These are phyloP conservation scores for Megaceryle torquata DNA, from an alignment of 2,113 vertebrate species.

Conservation along the genomic window DNA sequence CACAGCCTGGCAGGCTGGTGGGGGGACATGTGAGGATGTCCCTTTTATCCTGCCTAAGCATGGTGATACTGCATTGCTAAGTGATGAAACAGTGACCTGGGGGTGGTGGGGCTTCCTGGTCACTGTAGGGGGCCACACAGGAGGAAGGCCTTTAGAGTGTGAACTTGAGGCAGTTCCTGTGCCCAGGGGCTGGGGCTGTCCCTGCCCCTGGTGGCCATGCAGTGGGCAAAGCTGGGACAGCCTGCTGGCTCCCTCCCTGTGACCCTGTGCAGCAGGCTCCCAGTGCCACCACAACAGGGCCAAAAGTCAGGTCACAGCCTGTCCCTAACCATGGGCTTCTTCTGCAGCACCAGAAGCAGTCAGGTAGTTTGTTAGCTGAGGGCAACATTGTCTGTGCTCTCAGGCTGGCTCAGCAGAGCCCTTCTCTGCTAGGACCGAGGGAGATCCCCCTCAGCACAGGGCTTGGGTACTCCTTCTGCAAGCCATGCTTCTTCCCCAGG, in stretches of 20 bases:
- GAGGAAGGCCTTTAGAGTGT: neutral
- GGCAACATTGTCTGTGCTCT: neutral
- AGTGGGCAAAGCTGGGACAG: neutral
- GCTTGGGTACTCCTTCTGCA: neutral
- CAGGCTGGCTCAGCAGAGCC: neutral
- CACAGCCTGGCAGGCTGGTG: neutral
- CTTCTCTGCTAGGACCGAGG: neutral
- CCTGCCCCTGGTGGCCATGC: too few relatives aligned
- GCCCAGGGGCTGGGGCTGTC: too few relatives aligned
- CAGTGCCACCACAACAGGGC: fast-evolving
- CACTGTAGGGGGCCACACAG: neutral
- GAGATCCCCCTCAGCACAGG: neutral
- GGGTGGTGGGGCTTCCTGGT: neutral
- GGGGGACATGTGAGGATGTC: neutral
- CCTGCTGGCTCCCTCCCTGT: neutral
- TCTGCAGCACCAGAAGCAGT: neutral
- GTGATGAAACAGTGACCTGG: too few relatives aligned
- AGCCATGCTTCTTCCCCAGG: neutral
- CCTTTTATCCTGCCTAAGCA: neutral
- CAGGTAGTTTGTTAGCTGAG: neutral
- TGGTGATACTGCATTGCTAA: neutral
- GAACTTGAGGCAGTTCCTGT: neutral
- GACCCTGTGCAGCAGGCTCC: neutral
- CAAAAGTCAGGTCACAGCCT: neutral
- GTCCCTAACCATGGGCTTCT: neutral